Base-by-base conservation (phyloP, 2,113 vertebrate genomes). In the Sarotherodon lohbergeri region DNA sequence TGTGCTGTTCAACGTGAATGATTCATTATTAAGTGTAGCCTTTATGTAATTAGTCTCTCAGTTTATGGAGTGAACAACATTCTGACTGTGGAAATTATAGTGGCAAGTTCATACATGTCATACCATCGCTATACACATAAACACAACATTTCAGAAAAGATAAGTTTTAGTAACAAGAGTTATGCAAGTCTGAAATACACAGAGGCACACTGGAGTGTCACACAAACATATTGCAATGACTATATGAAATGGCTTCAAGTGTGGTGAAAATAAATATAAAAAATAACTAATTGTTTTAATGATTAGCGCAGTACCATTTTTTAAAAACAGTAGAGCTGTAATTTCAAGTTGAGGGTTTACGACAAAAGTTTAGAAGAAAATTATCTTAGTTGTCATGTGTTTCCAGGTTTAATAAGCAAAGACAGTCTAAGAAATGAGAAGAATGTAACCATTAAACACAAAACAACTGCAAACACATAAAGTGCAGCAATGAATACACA, bases 1-100 rank as follows among this genome's bases (percentile, higher is more conserved):
- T 24, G 7, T 61, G 59, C 57, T 56, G 79, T 57, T 89, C 55
- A 76, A 80, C 66, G 76, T 92, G 91, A 76, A 93, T 89, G 83
- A 84, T 92, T 92, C 73, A 85, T 85, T 90, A 86, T 91, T 86
- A 81, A 89, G 76, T 52, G 54, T 83, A 52, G 56, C 91, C 89
- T 88, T 90, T 87, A 71, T 86, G 34, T 50, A 87, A 79, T 22
- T 59, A 46, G 41, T 11, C 36, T 79, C 46, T 78, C 54, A 83
- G 27, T 85, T 88, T 19, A 9, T 5, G 36, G 82, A 56, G 46
- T 59, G 41, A 24, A 81, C 41, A 50, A 50, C 7, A 80, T 61
- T 86, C 16, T 61, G 10, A 59, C 9, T 43, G 11, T 83, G 43
- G 87, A 3, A 81, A 50, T 83, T 55, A 41, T 63, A 29, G 41